phyloP scores from a whole-genome alignment of 1,140 invertebrate genomes.

The Ceratosolen fusciceps region DNA sequence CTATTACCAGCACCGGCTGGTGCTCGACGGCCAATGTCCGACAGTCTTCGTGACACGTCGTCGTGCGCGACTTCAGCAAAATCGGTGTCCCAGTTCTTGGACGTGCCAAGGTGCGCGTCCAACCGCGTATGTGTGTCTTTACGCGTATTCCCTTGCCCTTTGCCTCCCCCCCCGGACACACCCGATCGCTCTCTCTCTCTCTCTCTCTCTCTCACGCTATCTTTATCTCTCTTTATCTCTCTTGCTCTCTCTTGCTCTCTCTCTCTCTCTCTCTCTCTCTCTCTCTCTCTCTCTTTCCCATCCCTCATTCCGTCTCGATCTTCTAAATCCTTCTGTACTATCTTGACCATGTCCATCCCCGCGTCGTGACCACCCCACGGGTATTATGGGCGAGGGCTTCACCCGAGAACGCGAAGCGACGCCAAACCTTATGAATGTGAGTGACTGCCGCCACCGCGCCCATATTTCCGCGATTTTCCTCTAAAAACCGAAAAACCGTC shows the following conservation, averaged over 20 bases:
- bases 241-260: not conserved
- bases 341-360: not conserved
- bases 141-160: not conserved
- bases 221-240: not conserved
- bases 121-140: no score
- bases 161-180: not conserved
- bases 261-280: not conserved
- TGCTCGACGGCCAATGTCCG: not conserved
- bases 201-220: not conserved
- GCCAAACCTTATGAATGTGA: not conserved
- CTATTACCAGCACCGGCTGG: not conserved
- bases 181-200: not conserved
- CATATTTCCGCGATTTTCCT: not conserved
- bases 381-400: not conserved
- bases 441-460: not conserved
- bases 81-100: not conserved
- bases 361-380: not conserved
- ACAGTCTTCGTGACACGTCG: slow-evolving; percentile 50
- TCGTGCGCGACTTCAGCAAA: not conserved
- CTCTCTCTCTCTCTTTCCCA: no score
- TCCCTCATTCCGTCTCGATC: not conserved
- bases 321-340: no score
- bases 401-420: not conserved
- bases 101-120: not conserved
- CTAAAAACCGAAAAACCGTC: no score